A percentile compares a stretch with the other conserved stretches of the same genome.
phyloP scores from a whole-genome alignment of 2,113 vertebrate species.

The Pseudopipra pipra region DNA sequence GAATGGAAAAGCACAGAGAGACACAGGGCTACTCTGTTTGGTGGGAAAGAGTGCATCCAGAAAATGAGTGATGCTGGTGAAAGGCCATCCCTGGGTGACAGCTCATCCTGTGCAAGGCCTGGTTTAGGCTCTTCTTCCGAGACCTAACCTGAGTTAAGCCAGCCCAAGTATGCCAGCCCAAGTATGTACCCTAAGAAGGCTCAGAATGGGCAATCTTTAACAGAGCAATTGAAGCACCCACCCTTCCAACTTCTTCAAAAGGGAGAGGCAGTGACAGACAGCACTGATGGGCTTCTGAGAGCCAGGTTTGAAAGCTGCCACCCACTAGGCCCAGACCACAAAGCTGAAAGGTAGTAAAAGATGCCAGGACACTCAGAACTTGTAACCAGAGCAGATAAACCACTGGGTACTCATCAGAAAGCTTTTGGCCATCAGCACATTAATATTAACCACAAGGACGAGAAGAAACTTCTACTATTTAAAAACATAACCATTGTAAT shows the following conservation, averaged over 20 bases:
- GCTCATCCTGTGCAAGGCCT: neutral
- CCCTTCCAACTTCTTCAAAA: neutral
- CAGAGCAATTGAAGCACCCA: neutral
- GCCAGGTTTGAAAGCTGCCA: neutral
- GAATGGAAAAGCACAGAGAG: neutral
- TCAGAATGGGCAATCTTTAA: neutral
- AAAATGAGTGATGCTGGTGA: neutral
- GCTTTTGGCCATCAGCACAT: neutral
- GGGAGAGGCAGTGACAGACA: neutral
- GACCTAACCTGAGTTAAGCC: neutral
- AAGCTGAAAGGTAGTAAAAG: neutral
- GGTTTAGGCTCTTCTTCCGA: neutral
- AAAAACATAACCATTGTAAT: neutral
- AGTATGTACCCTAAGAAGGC: neutral
- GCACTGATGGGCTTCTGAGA: neutral
- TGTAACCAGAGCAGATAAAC: neutral
- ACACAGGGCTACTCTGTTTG: neutral
- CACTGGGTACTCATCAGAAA: neutral
- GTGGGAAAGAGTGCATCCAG: accelerated
- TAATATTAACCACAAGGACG: neutral
- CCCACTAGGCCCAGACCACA: neutral
- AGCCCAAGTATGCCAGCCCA: neutral
- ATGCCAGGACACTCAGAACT: neutral
- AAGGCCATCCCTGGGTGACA: neutral
- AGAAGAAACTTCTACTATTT: neutral